phyloP scores from a whole-genome alignment of 2,888 invertebrate species.

The Oegoconia quadripuncta region DNA sequence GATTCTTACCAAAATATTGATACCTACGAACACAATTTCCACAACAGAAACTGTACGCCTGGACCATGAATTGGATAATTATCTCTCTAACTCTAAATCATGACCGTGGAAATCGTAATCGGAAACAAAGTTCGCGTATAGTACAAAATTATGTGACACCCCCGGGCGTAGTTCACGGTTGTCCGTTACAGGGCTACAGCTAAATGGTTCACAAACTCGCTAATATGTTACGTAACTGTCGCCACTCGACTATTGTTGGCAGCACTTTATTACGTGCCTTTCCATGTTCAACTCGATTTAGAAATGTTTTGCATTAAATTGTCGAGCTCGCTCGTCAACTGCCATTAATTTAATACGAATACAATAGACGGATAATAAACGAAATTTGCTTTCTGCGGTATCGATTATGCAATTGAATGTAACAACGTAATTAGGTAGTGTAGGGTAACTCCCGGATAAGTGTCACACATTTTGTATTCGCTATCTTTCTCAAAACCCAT shows the following conservation, averaged over 20 bases:
- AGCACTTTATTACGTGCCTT: slow-evolving; percentile 13
- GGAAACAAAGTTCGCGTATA: slow-evolving; percentile 11
- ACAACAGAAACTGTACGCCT: too few species aligned
- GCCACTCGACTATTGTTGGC: slow-evolving; percentile 4
- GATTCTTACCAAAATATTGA: too few species aligned
- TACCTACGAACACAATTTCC: too few species aligned
- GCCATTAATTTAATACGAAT: not conserved
- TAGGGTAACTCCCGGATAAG: too few species aligned
- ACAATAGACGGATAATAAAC: not conserved
- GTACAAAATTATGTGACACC: slow-evolving; percentile 19
- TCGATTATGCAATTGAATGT: too few species aligned
- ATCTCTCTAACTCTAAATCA: too few species aligned
- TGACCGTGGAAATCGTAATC: too few species aligned
- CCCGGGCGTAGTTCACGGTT: slow-evolving; percentile 26
- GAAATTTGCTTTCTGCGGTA: too few species aligned
- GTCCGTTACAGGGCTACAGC: slow-evolving; percentile 27
- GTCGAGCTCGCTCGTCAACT: not conserved
- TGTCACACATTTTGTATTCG: too few species aligned
- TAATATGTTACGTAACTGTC: slow-evolving; percentile 24
- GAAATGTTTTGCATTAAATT: slow-evolving; percentile 8
- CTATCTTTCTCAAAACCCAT: too few species aligned
- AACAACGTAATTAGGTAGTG: too few species aligned
- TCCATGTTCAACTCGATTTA: slow-evolving; percentile 10
- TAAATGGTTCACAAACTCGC: slow-evolving; percentile 30
- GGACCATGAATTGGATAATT: too few species aligned